Base-by-base conservation (phyloP, 2,113 vertebrate genomes). In the Puffinus mauretanicus region DNA sequence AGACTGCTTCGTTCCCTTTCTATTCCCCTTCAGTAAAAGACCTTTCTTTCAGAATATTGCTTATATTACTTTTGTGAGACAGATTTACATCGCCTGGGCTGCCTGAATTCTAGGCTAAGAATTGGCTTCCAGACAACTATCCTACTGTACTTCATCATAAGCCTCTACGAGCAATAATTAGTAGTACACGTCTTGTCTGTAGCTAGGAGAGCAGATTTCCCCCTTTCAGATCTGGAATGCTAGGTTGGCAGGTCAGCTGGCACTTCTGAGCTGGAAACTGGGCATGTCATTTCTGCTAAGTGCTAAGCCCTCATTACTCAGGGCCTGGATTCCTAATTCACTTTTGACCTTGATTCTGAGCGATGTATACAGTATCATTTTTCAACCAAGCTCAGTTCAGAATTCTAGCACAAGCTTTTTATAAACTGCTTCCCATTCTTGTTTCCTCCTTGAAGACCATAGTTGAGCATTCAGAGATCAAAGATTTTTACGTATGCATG, bases 181-280 rank as follows among this genome's bases (percentile, higher is more conserved):
- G 90, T 84, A 75, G 72, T 62, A 70, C 91, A 46, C 93, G 92
- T 96, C 95, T 97, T 87, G 87, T 95, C 86, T 93, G 94, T 40
- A 96, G 92, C 32, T 84, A 88, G 94, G 78, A 94, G 92, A 95
- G 77, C 92, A 96, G 81, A 95, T 96, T 97, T 96, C 86, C 86
- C 96, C 82, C 84, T 94, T 97, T 96, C 90, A 57, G 96, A 85
- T 95, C 88, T 94, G 91, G 91, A 93, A 95, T 88, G 90, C 67
- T 86, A n/a, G 94, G 90, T 83, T 96, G 91, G 90, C 91, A 96
- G 94, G 96, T 97, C 97, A 98, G 95, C 94, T 97, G 97, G 93
- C 95, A 89, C 91, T 93, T 73, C 77, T 88, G 89, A 75, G 80
- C 96, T 95, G 72, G 88, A 96, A 96, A 97, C 93, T 93, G 91